Evolutionary conservation across 1,140 invertebrate species (phyloP).

Genomic region (Holotrichia oblita): DNA sequence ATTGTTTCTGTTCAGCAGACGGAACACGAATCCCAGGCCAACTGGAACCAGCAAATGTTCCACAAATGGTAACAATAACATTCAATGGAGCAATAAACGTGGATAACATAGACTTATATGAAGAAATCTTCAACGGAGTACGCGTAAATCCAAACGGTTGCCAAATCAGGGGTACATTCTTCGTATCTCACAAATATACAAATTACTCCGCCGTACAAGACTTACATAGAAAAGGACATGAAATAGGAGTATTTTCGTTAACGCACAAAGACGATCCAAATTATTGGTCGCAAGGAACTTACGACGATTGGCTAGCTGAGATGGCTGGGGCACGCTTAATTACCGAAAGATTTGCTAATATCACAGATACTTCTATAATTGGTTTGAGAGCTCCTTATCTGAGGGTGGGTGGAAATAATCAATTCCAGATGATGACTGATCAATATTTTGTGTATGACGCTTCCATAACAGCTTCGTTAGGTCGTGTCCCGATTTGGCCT

Average conservation of each 20-base stretch:
- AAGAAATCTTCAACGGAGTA: slow-evolving; percentile 88
- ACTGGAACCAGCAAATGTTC: slow-evolving; percentile 84
- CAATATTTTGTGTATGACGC: slow-evolving; percentile 95
- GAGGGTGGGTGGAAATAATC: slow-evolving; percentile 86
- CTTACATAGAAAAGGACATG: slow-evolving; percentile 90
- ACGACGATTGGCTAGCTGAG: slow-evolving; percentile 69
- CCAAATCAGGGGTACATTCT: slow-evolving; percentile 93
- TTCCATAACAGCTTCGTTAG: slow-evolving; percentile 89
- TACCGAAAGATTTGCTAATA: slow-evolving; percentile 89
- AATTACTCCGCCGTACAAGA: slow-evolving; percentile 95
- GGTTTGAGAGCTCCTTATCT: slow-evolving; percentile 90
- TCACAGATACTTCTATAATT: slow-evolving; percentile 89
- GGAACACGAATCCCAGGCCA: slow-evolving; percentile 88
- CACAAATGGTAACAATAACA: slow-evolving; percentile 94
- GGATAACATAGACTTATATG: slow-evolving; percentile 92
- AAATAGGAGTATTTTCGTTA: slow-evolving; percentile 93
- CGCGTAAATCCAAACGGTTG: slow-evolving; percentile 93
- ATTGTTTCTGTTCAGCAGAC: slow-evolving; percentile 94
- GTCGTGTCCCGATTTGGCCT: slow-evolving; percentile 92
- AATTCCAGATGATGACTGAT: slow-evolving; percentile 70
- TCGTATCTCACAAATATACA: slow-evolving; percentile 95
- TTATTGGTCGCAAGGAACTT: slow-evolving; percentile 83
- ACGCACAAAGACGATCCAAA: slow-evolving; percentile 91
- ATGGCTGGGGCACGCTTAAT: slow-evolving; percentile 92
- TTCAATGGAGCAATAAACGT: slow-evolving; percentile 94